Conservation (phyloP, 2,797 vertebrate genomes). For the Cyprinodon diabolis region DNA sequence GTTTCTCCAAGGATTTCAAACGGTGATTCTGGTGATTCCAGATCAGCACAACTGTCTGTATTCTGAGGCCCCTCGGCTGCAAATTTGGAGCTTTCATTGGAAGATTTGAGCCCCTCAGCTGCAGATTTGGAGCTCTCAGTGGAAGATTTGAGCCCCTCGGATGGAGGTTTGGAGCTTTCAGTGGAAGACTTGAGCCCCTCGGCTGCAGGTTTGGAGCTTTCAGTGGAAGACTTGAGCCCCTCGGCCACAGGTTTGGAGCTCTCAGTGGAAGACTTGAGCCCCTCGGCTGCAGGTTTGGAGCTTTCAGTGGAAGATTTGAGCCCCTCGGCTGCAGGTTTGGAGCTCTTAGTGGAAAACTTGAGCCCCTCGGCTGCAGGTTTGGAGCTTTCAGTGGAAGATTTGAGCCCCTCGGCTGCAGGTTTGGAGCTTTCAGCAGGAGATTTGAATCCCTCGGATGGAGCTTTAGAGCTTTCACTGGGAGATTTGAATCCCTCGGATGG, state of each 20-base stretch:
- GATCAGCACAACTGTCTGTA: slow-evolving; percentile 67
- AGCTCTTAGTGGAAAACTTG: slow-evolving; percentile 60
- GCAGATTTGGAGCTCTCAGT: slow-evolving; percentile 51
- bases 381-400: neutral
- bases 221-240: slow-evolving; percentile 44
- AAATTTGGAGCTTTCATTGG: slow-evolving; percentile 42
- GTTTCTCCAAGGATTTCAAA: slow-evolving; percentile 88
- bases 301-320: neutral
- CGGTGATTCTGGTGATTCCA: slow-evolving; percentile 87
- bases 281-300: slow-evolving; percentile 63
- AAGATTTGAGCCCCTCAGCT: slow-evolving; percentile 55
- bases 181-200: slow-evolving; percentile 53
- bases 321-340: slow-evolving; percentile 31
- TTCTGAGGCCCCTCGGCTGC: slow-evolving; percentile 49
- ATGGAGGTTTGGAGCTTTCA: slow-evolving; percentile 57
- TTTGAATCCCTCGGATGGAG: slow-evolving; percentile 54
- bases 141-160: slow-evolving; percentile 54
- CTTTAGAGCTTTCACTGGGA: slow-evolving; percentile 44
- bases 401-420: slow-evolving; percentile 40
- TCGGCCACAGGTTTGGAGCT: slow-evolving; percentile 45
- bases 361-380: neutral
- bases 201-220: slow-evolving; percentile 41
- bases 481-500: slow-evolving; percentile 59
- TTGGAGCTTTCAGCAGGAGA: slow-evolving; percentile 47
- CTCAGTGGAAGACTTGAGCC: slow-evolving; percentile 50